These are phyloP conservation scores for Paratrypauchen microcephalus DNA, from an alignment of 2,797 vertebrate genomes.

Conservation along the genomic window DNA sequence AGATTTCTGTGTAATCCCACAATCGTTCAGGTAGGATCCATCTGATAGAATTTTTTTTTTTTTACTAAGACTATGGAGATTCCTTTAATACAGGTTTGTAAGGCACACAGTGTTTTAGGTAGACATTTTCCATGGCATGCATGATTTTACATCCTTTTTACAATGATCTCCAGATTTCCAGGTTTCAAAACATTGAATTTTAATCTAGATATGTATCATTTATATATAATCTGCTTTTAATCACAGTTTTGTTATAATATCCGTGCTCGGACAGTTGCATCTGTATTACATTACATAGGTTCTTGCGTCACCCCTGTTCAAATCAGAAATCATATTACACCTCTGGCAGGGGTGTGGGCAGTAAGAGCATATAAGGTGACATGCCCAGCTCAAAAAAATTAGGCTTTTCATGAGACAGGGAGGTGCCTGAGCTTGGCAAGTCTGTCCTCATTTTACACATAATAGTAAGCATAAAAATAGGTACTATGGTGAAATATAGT, in stretches of 20 bases:
- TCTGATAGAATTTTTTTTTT: too few relatives aligned
- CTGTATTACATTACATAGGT: constrained; percentile 1
- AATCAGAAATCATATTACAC: constrained; percentile 56
- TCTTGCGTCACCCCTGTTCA: constrained; percentile 21
- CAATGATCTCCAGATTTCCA: too few relatives aligned
- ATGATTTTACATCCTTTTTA: too few relatives aligned
- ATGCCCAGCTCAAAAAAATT: constrained; percentile 39
- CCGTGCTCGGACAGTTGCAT: not conserved
- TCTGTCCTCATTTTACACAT: constrained; percentile 62
- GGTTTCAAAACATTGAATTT: too few relatives aligned
- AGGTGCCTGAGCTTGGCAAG: constrained; percentile 47
- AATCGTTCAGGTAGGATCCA: too few relatives aligned
- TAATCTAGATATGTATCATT: too few relatives aligned
- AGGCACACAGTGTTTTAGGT: too few relatives aligned
- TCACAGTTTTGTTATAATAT: not conserved
- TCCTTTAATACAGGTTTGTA: too few relatives aligned
- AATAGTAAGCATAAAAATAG: constrained; percentile 34
- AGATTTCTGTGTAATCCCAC: too few relatives aligned
- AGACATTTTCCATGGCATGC: too few relatives aligned
- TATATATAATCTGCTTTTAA: too few relatives aligned
- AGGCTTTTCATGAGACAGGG: constrained; percentile 49
- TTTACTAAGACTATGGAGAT: too few relatives aligned
- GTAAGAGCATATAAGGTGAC: constrained; percentile 29
- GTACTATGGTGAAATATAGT: constrained; percentile 5
- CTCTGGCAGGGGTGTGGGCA: constrained; percentile 31